Percentiles rank a stretch among this genome's conserved stretches.
phyloP scores from a whole-genome alignment of 2,113 vertebrate genomes.

The Saguinus midas region DNA sequence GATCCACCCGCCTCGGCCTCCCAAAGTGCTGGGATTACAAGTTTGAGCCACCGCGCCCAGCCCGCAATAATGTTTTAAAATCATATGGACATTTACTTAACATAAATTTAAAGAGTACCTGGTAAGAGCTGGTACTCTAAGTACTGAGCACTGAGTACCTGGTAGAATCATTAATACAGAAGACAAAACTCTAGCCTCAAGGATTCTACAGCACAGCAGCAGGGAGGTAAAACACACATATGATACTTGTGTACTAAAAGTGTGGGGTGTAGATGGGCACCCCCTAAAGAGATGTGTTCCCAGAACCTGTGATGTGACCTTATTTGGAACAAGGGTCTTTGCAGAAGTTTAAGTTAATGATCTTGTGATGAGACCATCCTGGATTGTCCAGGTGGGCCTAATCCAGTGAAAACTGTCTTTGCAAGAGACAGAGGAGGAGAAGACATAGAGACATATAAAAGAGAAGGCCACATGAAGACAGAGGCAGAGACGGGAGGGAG shows the following conservation, averaged over 20 bases:
- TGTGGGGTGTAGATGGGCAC: neutral
- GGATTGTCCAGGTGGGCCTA: neutral
- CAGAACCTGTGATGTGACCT: neutral
- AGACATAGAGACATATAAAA: neutral
- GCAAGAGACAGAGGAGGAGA: neutral
- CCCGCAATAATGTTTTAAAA: neutral
- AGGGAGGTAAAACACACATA: neutral
- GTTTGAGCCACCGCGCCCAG: too few species aligned
- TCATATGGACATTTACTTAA: neutral
- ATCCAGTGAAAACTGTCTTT: neutral
- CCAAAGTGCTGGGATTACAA: too few species aligned
- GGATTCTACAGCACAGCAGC: neutral
- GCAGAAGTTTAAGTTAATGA: neutral
- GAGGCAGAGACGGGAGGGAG: neutral
- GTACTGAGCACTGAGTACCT: neutral
- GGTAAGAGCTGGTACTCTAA: neutral
- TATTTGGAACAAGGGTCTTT: neutral
- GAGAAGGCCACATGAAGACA: neutral
- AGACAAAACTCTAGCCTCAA: neutral
- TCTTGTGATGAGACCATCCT: neutral
- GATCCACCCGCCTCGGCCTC: too few species aligned
- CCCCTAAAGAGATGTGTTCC: neutral
- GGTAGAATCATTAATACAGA: neutral
- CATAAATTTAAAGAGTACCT: neutral
- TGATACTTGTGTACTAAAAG: fast-evolving